phyloP scores from a whole-genome alignment of 2,113 vertebrate species.

The Neotragus moschatus region DNA sequence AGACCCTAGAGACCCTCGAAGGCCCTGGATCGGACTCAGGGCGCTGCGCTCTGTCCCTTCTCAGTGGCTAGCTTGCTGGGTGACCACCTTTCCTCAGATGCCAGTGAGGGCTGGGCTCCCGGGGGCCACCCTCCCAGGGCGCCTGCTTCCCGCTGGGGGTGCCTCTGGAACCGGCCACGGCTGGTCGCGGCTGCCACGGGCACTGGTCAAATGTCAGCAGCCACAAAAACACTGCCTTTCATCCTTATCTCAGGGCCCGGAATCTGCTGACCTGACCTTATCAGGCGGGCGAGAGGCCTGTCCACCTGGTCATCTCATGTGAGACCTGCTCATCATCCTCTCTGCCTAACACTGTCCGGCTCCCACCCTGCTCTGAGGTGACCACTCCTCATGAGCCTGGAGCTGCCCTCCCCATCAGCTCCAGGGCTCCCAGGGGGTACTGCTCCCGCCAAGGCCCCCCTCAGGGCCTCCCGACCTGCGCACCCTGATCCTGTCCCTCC shows the following conservation, averaged over 20 bases:
- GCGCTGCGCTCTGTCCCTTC: background rate
- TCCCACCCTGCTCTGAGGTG: background rate
- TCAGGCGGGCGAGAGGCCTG: background rate
- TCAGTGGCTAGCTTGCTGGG: background rate
- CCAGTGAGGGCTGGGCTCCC: background rate
- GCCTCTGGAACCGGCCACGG: background rate
- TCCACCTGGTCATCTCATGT: background rate
- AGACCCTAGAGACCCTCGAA: background rate
- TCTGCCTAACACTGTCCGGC: accelerated
- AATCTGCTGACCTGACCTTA: accelerated
- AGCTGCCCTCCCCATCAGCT: background rate
- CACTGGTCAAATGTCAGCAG: accelerated
- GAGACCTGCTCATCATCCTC: background rate
- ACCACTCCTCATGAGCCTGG: too few species aligned
- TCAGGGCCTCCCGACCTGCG: accelerated
- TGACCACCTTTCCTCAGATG: background rate
- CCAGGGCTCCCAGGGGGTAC: background rate
- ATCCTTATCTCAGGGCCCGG: background rate
- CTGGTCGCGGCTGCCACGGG: accelerated
- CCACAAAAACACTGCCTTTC: background rate
- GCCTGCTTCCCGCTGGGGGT: background rate
- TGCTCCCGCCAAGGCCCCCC: background rate
- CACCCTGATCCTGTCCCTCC: background rate
- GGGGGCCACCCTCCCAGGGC: background rate
- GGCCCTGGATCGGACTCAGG: accelerated